Base-by-base conservation (phyloP, 1,140 invertebrate genomes). In the Drosophila tristis region DNA sequence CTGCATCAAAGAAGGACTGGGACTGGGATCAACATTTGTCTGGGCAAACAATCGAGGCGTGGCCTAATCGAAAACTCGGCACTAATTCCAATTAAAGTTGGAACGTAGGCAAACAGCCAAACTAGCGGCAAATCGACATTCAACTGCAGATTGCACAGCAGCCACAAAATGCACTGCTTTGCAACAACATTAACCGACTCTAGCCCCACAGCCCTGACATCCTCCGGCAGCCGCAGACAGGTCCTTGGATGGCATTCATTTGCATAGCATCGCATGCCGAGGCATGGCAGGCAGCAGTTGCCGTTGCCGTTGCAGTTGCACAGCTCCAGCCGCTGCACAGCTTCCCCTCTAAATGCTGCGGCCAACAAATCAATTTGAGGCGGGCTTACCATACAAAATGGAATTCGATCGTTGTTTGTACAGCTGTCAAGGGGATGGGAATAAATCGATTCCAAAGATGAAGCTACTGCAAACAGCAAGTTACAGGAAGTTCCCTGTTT, bases 41-140 rank as follows among this genome's bases (percentile, higher is more conserved):
- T 56, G 26, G 49, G 31, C 47, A 85, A 79, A 65, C 59, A 60
- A 29, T 44, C 20, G 20, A 77, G 74, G 66, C 68, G 63, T 53
- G 65, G 58, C 66, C 51, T 89, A 82, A 89, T 82, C 72, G 86
- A 87, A 78, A 84, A 65, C 68, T 74, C 61, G 53, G 49, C 85
- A 90, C 80, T 89, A 90, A 90, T 89, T 89, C 85, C 85, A 89
- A 89, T 89, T 89, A 89, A 90, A 90, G 68, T 78, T 77, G 68
- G 58, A 90, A 70, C 48, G 80, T 55, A 64, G 58, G 72, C 71
- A 78, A 72, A 78, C 70, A 78, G 54, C n/a, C 73, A 68, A 49
- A 53, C 53, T 44, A 44, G 50, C 49, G 31, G 43, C 35, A 39
- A 67, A 47, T 64, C 55, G 51, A 16, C 63, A 64, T 47, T 64